Base-by-base conservation (phyloP, 2,888 invertebrate genomes). In the Pandemis cinnamomeana region DNA sequence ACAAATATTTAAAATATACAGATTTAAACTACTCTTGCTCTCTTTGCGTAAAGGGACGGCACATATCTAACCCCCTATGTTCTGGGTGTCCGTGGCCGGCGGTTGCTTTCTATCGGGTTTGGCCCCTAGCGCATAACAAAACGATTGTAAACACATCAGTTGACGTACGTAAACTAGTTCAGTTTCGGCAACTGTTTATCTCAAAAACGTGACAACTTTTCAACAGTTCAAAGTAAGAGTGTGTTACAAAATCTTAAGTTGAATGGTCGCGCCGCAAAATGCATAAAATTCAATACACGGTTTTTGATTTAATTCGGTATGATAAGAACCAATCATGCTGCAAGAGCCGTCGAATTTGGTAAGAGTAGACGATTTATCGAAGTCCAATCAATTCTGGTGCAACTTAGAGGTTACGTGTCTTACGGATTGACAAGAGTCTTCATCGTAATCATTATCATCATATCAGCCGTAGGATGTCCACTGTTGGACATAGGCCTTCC, bases 181-280 rank as follows among this genome's bases (percentile, higher is more conserved):
- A 61, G 62, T 72, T 72, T 63, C 63, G 62, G 27, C 53, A 67
- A 42, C 61, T 15, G 2, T 69, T 68, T 63, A 63, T 69, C 15
- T 48, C 68, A 53, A 60, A 69, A 73, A 70, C 73, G 69, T 73
- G 73, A 66, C 66, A 60, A 66, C 60, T 73, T 73, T 70, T 66
- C 69, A 69, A 60, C 60, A 69, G 69, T 60, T 73, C 27, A 66
- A 73, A 64, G 69, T 53, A 62, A 20, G 27, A 20, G 27, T 60
- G 44, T 20, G 46, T 73, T 73, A 66, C 73, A 69, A 73, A 60
- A 72, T 48, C 11, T 69, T 55, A 67, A 61, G 15, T 36, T 42
- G 15, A 64, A 60, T 41, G 63, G 41, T 53, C 69, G 41, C 58
- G 64, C 55, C 68, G 62, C 15, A 27, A 63, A 72, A 68, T 69